Evolutionary conservation across 2,888 invertebrate species (phyloP).

Genomic region (Coenonympha arcania): DNA sequence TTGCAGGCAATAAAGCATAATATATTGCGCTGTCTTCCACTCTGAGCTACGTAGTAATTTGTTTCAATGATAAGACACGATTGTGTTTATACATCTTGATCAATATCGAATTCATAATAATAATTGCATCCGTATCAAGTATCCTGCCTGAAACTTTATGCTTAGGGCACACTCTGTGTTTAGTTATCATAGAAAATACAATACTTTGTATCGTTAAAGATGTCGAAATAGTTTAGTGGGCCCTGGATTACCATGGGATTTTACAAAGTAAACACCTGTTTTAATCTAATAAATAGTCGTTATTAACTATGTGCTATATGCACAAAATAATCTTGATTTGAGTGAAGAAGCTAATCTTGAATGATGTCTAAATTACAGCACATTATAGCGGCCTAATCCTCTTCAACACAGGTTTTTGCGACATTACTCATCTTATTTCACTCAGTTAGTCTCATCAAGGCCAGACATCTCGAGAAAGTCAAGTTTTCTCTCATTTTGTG

Average conservation of each 20-base stretch:
- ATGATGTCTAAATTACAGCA: too few relatives aligned
- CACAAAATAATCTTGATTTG: too few relatives aligned
- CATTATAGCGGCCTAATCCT: background rate
- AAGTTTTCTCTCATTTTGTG: background rate
- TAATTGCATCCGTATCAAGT: constrained; percentile 3
- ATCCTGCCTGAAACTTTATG: background rate
- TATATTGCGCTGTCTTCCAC: constrained; percentile 39
- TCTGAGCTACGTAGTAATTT: constrained; percentile 35
- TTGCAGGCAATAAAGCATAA: constrained; percentile 38
- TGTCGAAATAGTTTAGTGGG: too few relatives aligned
- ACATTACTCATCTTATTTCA: background rate
- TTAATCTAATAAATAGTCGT: background rate
- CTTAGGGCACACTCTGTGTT: background rate
- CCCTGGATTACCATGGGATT: too few relatives aligned
- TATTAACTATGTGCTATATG: background rate
- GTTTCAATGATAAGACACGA: constrained; percentile 36
- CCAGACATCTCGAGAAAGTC: background rate
- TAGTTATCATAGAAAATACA: too few relatives aligned
- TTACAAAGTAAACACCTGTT: too few relatives aligned
- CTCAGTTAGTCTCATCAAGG: background rate
- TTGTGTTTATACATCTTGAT: constrained; percentile 18
- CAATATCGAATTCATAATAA: constrained; percentile 14
- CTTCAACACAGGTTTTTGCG: background rate
- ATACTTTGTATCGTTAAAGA: too few relatives aligned
- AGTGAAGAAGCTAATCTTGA: too few relatives aligned